Percentiles rank a stretch among this genome's conserved stretches.
These are phyloP conservation scores for Buathra laborator DNA, from an alignment of 2,888 invertebrate genomes.

Conservation along the genomic window DNA sequence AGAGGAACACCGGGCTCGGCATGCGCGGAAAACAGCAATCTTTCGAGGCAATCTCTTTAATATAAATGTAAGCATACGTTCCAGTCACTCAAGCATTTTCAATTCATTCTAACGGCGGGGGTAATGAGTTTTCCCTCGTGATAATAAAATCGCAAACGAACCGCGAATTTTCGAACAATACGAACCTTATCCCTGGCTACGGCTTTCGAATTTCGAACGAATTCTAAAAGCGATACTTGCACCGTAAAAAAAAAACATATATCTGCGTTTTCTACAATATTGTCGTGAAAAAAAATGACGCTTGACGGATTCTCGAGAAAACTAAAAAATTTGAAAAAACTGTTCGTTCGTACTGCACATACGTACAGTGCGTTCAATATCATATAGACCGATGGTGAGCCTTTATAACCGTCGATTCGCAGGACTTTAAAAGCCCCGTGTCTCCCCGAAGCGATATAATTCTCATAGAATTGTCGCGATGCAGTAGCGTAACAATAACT, in stretches of 20 bases:
- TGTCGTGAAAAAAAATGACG: not conserved
- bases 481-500: constrained; percentile 64
- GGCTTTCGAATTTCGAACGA: not conserved
- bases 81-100: constrained; percentile 63
- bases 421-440: constrained; percentile 43
- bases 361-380: constrained; percentile 4
- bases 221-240: constrained; percentile 33
- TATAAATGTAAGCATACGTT: constrained; percentile 79
- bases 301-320: constrained; percentile 26
- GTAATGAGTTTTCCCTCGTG: constrained; percentile 62
- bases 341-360: not conserved
- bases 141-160: constrained; percentile 57
- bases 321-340: not conserved
- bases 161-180: constrained; percentile 57
- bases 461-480: constrained; percentile 72
- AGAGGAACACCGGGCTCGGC: constrained; percentile 63
- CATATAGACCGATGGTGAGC: not conserved
- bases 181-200: constrained; percentile 2
- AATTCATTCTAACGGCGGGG: constrained; percentile 49
- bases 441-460: constrained; percentile 57
- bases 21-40: constrained; percentile 83
- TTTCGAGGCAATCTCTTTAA: constrained; percentile 83
- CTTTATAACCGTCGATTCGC: constrained; percentile 54
- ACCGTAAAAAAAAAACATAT: constrained; percentile 27
- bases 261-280: not conserved